Percentiles rank a stretch among this genome's conserved stretches.
Conservation (phyloP, 2,113 vertebrate species). For the Sterna hirundo region DNA sequence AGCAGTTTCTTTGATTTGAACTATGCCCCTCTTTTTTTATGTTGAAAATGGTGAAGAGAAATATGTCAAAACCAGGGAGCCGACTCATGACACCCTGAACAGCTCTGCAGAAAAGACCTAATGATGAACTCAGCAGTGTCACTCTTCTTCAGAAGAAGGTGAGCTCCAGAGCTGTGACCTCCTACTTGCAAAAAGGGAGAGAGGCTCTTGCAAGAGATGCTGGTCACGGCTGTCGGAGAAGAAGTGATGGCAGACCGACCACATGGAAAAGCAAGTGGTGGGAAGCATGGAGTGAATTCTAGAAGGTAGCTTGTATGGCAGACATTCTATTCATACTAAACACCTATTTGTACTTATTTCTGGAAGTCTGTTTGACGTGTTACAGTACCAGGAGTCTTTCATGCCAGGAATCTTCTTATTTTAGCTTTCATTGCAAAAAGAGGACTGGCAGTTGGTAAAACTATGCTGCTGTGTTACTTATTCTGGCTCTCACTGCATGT, state of each 20-base stretch:
- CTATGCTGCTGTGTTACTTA: not conserved
- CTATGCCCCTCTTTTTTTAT: fast-evolving
- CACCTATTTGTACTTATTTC: not conserved
- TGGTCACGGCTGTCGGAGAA: not conserved
- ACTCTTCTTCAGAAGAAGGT: not conserved
- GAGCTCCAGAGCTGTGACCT: not conserved
- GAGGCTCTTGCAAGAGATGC: not conserved
- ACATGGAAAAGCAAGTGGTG: not conserved
- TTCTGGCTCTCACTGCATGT: not conserved
- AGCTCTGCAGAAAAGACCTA: not conserved
- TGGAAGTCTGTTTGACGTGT: not conserved
- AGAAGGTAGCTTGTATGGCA: not conserved
- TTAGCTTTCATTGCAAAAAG: not conserved
- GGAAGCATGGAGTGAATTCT: not conserved
- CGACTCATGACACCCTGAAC: not conserved
- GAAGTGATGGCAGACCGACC: not conserved
- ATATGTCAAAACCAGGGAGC: not conserved
- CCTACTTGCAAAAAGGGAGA: not conserved
- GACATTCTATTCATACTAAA: not conserved
- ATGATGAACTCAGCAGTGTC: not conserved
- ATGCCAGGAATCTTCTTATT: not conserved
- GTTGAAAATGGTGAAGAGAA: not conserved
- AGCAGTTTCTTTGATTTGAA: not conserved
- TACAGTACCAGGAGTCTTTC: not conserved
- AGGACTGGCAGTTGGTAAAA: not conserved